Percentiles rank a stretch among this genome's conserved stretches.
Conservation (phyloP, 2,888 invertebrate species). For the Oasisia sp. region DNA sequence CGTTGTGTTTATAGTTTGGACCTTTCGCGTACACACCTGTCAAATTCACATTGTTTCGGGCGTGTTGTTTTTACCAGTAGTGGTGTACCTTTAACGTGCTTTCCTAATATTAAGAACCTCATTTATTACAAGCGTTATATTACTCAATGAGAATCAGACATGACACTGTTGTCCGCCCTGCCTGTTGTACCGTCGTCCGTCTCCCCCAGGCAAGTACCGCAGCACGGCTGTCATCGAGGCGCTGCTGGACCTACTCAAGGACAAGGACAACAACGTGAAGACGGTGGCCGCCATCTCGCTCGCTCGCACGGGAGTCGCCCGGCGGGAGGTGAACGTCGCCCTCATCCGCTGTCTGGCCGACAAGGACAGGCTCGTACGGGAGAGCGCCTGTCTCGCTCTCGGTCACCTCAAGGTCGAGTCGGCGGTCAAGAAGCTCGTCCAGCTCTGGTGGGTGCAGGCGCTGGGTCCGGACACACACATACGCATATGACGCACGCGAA, state of each 20-base stretch:
- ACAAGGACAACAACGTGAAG: slow-evolving; percentile 51
- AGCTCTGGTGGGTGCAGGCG: slow-evolving; percentile 50
- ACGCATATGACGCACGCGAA: background rate
- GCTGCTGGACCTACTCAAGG: slow-evolving; percentile 49
- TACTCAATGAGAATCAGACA: too few relatives aligned
- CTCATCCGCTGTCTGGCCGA: slow-evolving; percentile 48
- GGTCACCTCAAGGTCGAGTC: slow-evolving; percentile 49
- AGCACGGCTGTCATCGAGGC: slow-evolving; percentile 53
- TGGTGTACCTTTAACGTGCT: too few relatives aligned
- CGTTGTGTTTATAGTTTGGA: too few relatives aligned
- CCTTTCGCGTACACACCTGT: too few relatives aligned
- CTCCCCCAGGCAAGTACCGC: slow-evolving; percentile 48
- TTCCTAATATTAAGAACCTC: too few relatives aligned
- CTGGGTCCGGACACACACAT: background rate
- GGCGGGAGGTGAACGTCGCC: slow-evolving; percentile 40
- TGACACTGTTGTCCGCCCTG: too few relatives aligned
- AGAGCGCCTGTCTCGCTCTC: slow-evolving; percentile 55
- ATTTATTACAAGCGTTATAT: too few relatives aligned
- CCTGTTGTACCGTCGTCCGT: too few relatives aligned
- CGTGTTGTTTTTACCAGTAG: too few relatives aligned
- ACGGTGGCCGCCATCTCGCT: slow-evolving; percentile 56
- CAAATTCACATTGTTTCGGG: too few relatives aligned
- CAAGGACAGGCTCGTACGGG: slow-evolving; percentile 54
- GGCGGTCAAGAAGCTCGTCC: slow-evolving; percentile 50
- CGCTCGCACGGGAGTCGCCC: slow-evolving; percentile 48